Evolutionary conservation across 2,113 vertebrate genomes (phyloP).

Genomic region (Callorhinus ursinus): DNA sequence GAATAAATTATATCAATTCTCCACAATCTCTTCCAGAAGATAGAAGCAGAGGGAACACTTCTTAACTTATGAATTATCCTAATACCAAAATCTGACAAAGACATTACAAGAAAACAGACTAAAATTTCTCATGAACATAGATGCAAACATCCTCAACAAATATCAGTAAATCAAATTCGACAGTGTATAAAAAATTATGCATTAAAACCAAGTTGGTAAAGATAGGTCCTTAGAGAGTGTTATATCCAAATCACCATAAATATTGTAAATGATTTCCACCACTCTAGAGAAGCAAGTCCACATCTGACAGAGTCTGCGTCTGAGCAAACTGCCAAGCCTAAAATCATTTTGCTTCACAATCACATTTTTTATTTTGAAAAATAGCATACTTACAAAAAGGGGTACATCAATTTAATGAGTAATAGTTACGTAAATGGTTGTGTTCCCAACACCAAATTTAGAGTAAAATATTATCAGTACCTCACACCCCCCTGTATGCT

Average conservation of each 20-base stretch:
- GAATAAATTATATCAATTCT: neutral
- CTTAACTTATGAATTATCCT: neutral
- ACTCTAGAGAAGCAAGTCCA: neutral
- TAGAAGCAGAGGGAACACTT: neutral
- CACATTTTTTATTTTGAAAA: neutral
- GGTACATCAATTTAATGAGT: neutral
- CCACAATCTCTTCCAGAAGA: neutral
- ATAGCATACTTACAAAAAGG: neutral
- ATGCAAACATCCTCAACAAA: neutral
- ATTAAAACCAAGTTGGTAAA: neutral
- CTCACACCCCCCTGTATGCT: neutral
- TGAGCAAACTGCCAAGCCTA: neutral
- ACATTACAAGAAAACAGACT: neutral
- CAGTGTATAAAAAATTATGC: neutral
- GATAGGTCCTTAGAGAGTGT: neutral
- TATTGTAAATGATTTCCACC: neutral
- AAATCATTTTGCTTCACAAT: neutral
- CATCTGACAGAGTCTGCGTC: neutral
- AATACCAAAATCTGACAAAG: neutral
- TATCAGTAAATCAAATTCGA: neutral
- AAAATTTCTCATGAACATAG: neutral
- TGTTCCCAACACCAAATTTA: neutral
- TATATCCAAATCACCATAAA: neutral
- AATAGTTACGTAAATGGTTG: neutral
- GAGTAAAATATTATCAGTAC: neutral